Evolutionary conservation across 2,797 vertebrate species (phyloP), one percentile per base, ranked within the genome.

Genomic region (Micropoecilia bifurca): DNA sequence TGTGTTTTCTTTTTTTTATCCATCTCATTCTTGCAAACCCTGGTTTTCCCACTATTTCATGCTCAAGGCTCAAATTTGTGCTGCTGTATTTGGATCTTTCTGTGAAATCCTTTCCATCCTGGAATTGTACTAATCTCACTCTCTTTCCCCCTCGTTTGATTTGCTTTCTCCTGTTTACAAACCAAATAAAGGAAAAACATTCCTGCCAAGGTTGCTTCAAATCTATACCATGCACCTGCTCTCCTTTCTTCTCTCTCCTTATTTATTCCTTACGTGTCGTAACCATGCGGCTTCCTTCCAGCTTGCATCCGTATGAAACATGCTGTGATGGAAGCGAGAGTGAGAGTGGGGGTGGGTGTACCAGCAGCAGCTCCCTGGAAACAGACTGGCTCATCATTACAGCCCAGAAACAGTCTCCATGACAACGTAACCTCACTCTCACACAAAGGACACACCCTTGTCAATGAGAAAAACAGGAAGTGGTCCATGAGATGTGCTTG

Each of bases 401-500:
- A 53, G 87, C 90, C 90, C 75, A 86, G 89, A 83, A 43, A 79
- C 85, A 89, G 92, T 94, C 86, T 91, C 91, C 91, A 93, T 95
- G 90, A 89, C 30, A 94, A 95, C 91, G 88, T 86, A 91, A 85
- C 89, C 82, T 88, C 85, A 46, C 82, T 90, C 75, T 88, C 76
- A 71, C 88, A 93, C 91, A 93, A 91, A 92, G 90, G 91, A 93
- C 93, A 93, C 93, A 73, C 93, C 93, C 92, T 90, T 87, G 88
- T 83, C 61, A 43, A 75, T 84, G 82, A 83, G 90, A 82, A 86
- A 90, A 93, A 94, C 92, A 89, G 91, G 91, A 93, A 94, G 86
- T 92, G 82, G 72, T 75, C 43, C 22, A 85, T 47, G 30, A 76
- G 57, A 79, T 10, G 5, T 22, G 45, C 74, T 63, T 20, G 36